Conservation (phyloP, 2,113 vertebrate genomes). For the Canis aureus region DNA sequence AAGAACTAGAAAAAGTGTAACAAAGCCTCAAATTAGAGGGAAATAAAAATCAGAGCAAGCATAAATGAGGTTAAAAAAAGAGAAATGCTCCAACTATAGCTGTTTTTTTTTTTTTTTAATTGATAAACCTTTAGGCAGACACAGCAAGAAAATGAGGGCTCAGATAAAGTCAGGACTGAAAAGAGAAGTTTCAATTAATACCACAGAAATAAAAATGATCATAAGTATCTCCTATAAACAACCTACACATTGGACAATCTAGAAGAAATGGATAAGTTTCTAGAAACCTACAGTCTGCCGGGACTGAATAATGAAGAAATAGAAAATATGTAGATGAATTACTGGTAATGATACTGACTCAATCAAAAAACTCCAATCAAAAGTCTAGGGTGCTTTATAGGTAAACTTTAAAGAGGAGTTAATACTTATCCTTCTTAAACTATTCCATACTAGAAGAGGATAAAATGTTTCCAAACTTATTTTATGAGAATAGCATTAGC, state of each 20-base stretch:
- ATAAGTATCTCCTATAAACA: neutral
- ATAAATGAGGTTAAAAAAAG: neutral
- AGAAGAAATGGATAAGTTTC: neutral
- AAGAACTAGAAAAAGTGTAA: neutral
- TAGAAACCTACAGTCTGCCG: neutral
- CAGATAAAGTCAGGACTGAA: neutral
- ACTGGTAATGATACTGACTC: neutral
- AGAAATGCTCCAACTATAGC: neutral
- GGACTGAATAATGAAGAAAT: neutral
- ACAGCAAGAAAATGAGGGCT: neutral
- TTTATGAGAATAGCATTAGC: neutral
- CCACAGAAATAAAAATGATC: neutral
- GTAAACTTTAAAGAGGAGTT: neutral
- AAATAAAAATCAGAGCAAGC: neutral
- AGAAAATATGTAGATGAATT: neutral
- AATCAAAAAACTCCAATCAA: neutral
- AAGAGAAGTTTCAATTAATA: neutral
- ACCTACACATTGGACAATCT: neutral
- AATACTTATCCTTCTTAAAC: neutral
- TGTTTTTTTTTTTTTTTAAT: neutral
- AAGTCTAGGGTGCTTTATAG: neutral
- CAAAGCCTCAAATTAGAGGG: neutral
- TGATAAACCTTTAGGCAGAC: neutral
- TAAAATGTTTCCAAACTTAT: neutral
- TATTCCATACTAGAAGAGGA: neutral